Base-by-base conservation (phyloP, 2,113 vertebrate species). In the Noctilio leporinus region DNA sequence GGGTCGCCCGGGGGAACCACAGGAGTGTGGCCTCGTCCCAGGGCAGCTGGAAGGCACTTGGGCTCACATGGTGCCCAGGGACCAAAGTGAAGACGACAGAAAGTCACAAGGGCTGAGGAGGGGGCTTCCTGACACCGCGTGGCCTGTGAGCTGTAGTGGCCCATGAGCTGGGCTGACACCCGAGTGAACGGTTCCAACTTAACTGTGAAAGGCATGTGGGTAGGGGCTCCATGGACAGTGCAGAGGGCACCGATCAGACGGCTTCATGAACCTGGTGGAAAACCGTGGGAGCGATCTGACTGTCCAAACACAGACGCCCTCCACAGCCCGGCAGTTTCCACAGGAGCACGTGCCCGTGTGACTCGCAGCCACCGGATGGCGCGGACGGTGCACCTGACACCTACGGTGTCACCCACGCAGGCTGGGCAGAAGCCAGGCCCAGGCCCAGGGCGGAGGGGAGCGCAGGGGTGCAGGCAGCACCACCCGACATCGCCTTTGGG, bases 21-120 rank as follows among this genome's bases (percentile, higher is more conserved):
- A n/a, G n/a, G n/a, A n/a, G n/a, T n/a, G n/a, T n/a, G n/a, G 0
- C 30, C 40, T 17, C 0, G 0, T 6, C 30, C 76, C 24, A 5
- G 6, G 1, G 51, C 40, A 49, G 35, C 15, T 0, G 12, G 45
- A 17, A 28, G 22, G 47, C 1, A 19, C 45, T 38, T 19, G 38
- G 69, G 45, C 4, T 26, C 30, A 14, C 3, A 33, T 19, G 7
- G 53, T 9, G 22, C 69, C 17, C 30, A 17, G 40, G 28, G 5
- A 22, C 22, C 5, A 9, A 2, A 1, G 9, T 0, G 24, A 64
- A 33, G 55, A 64, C 10, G 30, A 47, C 3, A 15, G 81, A 33
- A 17, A 73, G 45, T 28, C 28, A 9, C 26, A 16, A 19, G 0
- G 78, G 78, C 28, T 8, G 30, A 19, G 4, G 8, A 7, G 55